Evolutionary conservation across 2,113 vertebrate genomes (phyloP).

Genomic region (Steatornis caripensis): DNA sequence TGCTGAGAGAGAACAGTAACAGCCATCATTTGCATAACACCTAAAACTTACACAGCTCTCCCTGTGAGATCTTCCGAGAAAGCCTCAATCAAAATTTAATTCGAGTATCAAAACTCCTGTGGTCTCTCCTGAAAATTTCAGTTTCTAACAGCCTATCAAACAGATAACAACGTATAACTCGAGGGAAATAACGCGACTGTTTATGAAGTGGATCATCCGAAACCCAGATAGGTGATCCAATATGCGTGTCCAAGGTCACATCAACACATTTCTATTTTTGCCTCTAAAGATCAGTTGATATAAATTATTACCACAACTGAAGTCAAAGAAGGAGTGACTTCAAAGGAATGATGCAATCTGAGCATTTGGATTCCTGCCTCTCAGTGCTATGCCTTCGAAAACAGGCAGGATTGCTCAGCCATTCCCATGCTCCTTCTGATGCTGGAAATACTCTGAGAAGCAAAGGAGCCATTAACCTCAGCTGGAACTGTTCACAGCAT

Average conservation of each 20-base stretch:
- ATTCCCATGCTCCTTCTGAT: neutral
- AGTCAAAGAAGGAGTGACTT: neutral
- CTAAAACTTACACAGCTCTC: neutral
- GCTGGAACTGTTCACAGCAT: neutral
- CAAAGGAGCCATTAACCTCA: neutral
- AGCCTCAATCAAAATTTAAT: neutral
- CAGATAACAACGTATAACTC: neutral
- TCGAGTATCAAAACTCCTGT: neutral
- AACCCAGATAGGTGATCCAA: neutral
- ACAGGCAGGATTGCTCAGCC: neutral
- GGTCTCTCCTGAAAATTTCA: neutral
- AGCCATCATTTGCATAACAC: neutral
- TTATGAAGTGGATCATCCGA: neutral
- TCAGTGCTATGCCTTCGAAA: neutral
- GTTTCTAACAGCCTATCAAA: neutral
- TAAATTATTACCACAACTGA: neutral
- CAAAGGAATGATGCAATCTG: conserved; percentile 13
- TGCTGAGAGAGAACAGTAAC: neutral
- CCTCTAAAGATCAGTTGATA: neutral
- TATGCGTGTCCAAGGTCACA: neutral
- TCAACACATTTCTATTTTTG: neutral
- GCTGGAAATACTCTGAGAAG: neutral
- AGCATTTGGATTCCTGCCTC: neutral
- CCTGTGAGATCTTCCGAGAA: neutral
- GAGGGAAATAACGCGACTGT: neutral